These are phyloP conservation scores for Pectinophora gossypiella DNA, from an alignment of 1,140 invertebrate genomes.

Conservation along the genomic window DNA sequence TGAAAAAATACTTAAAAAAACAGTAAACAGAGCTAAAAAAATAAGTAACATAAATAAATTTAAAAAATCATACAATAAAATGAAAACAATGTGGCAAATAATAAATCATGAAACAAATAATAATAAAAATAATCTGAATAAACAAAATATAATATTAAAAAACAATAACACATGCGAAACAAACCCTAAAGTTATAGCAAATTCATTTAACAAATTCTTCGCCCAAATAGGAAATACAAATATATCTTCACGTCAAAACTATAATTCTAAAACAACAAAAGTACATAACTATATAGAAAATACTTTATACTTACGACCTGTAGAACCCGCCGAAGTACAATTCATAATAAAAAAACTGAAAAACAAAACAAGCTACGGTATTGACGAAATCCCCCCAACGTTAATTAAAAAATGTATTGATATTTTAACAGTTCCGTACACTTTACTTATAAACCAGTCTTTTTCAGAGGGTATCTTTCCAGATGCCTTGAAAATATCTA, in stretches of 20 bases:
- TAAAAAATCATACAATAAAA: slow-evolving; percentile 1
- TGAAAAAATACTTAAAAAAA: slow-evolving; percentile 2
- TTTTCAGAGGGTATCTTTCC: slow-evolving; percentile 3
- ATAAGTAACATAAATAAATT: neutral
- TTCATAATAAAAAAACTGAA: slow-evolving; percentile 4
- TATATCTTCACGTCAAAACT: too few species aligned
- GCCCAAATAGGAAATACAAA: neutral
- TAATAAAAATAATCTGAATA: neutral
- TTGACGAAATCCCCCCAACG: slow-evolving; percentile 5
- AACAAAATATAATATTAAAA: neutral
- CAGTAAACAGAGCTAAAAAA: slow-evolving; percentile 2
- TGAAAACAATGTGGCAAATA: neutral
- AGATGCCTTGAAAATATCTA: slow-evolving; percentile 5
- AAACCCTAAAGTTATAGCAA: neutral
- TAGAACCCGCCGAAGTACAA: neutral
- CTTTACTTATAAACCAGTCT: slow-evolving; percentile 3
- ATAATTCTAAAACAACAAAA: neutral
- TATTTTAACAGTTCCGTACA: neutral
- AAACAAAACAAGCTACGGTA: slow-evolving; percentile 3
- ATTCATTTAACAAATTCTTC: neutral
- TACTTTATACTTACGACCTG: neutral
- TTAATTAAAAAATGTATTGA: slow-evolving; percentile 2
- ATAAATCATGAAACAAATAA: neutral
- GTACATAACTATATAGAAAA: neutral
- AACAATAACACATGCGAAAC: neutral